Base-by-base conservation (phyloP, 2,888 invertebrate species). In the Trachelus tabidus region DNA sequence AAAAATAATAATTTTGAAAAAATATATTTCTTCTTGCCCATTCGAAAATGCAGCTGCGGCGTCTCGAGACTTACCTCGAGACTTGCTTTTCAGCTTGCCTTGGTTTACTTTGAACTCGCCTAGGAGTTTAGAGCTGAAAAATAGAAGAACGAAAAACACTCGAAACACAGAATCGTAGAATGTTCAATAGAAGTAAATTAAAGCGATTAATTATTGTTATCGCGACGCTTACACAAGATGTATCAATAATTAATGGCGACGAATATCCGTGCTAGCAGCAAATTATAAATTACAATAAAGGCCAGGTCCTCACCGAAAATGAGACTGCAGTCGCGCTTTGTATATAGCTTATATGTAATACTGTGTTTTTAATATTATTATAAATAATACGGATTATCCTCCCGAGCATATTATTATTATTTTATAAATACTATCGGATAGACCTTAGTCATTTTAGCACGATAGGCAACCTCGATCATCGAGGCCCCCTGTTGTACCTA, bases 291-390 rank as follows among this genome's bases (percentile, higher is more conserved):
- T 56, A 56, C 56, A 56, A 56, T 56, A 56, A 56, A 56, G 56
- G 56, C 73, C 79, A 79, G 81, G 81, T 81, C 69, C n/a, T 35
- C 37, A 35, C 33, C 81, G 79, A 80, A 84, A 86, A 87, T 87
- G 88, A 89, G 88, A 88, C 87, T 89, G 89, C 87, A 88, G 88
- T 90, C 88, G 89, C 87, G 88, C 90, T 90, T 91, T 91, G 91
- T 91, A 91, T 79, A 91, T 91, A 91, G 88, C 88, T 87, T 85
- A 84, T 85, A 76, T 76, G 76, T 78, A 78, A 79, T 76, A 79
- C 85, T 81, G 83, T 88, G 86, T 88, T 85, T 89, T 87, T 87
- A 89, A 87, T 89, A 89, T 85, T 84, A 83, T 83, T 83, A 83
- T 85, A 83, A 83, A 83, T 84, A 84, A 83, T 87, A 86, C 83